Evolutionary conservation across 1,140 invertebrate species (phyloP).

Genomic region (Holotrichia oblita): DNA sequence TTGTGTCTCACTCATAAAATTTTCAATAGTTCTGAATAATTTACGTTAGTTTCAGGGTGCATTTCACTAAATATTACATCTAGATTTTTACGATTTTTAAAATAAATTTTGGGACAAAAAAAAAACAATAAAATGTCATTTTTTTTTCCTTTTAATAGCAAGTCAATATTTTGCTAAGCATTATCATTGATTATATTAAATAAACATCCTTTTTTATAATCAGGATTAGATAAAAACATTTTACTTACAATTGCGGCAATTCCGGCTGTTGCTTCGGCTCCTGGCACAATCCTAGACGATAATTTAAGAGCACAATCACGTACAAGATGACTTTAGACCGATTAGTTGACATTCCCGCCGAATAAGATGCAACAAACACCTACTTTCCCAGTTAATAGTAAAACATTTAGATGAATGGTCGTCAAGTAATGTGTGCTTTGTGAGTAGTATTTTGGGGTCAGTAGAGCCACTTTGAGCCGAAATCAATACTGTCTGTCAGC

Average conservation of each 20-base stretch:
- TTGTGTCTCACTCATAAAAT: too few species aligned
- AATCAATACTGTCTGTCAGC: background rate
- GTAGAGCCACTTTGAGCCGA: background rate
- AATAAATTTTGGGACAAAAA: too few species aligned
- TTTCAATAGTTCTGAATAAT: background rate
- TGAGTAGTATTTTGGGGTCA: background rate
- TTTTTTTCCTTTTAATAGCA: too few species aligned
- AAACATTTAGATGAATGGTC: background rate
- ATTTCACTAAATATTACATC: too few species aligned
- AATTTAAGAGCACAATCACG: background rate
- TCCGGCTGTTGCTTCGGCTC: conserved; percentile 44
- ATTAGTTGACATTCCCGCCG: background rate
- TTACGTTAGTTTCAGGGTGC: too few species aligned
- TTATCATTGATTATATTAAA: too few species aligned
- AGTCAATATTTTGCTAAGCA: too few species aligned
- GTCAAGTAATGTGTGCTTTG: background rate
- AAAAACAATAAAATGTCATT: too few species aligned
- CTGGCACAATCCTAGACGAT: background rate
- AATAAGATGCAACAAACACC: background rate
- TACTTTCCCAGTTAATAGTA: background rate
- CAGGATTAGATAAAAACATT: too few species aligned
- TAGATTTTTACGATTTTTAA: too few species aligned
- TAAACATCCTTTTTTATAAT: too few species aligned
- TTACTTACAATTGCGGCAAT: conserved; percentile 45
- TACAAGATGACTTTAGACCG: conserved; percentile 1